Base-by-base conservation (phyloP, 2,797 vertebrate species). In the Hoplostethus atlanticus region DNA sequence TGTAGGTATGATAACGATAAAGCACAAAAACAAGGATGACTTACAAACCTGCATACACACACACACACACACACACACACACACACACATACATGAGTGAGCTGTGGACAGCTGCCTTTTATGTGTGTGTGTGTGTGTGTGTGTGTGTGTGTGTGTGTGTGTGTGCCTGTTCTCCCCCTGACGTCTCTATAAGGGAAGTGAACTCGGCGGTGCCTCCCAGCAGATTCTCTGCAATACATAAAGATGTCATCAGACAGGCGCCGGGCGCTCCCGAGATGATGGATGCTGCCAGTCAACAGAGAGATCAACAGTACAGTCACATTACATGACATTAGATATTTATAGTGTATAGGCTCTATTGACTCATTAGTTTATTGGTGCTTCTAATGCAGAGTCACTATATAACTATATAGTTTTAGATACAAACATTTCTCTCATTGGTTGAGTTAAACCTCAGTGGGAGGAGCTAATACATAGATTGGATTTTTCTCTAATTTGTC, bases 141-240 rank as follows among this genome's bases (percentile, higher is more conserved):
- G 3, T 50, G 36, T 25, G 48, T 58, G 46, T 40, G 38, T 16
- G 8, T 51, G 38, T 21, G 21, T 21, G 21, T 21, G 21, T 21
- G 21, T 21, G 21, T 21, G 21, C 1, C 1, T 21, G 21, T 21
- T n/a, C 47, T 5, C 30, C 48, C 30, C 34, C 57, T 47, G 76
- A 73, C 58, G 17, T 81, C 69, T 85, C 79, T 72, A 80, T 67
- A 47, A 68, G 64, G 68, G 65, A 59, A 69, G 56, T 30, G 74
- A 81, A 52, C 25, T 15, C 13, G 54, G 63, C 66, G 62, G 58
- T 60, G 65, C 66, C 68, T 85, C 64, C 70, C 67, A 51, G 70
- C 69, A 73, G 81, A 85, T 80, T 80, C 73, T 79, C 76, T 55
- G 66, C 84, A 78, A 48, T 77, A 58, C 77, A 88, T 88, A 86